Evolutionary conservation across 2,113 vertebrate species (phyloP).

Genomic region (Channa argus): DNA sequence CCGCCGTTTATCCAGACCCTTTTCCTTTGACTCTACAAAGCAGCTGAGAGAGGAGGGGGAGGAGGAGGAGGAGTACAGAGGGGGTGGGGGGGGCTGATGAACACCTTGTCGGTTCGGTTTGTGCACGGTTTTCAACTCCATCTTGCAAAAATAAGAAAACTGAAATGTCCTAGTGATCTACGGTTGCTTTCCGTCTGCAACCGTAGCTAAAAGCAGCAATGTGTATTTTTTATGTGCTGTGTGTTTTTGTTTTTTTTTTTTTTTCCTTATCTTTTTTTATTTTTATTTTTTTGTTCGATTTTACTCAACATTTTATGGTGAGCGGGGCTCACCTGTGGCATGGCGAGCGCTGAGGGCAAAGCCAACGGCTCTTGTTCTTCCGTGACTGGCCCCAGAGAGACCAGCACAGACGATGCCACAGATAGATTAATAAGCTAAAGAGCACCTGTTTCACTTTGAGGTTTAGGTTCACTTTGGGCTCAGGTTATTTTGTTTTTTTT

Average conservation of each 20-base stretch:
- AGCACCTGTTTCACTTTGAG: slow-evolving; percentile 47
- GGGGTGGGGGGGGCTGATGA: slow-evolving; percentile 60
- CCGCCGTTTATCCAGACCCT: slow-evolving; percentile 73
- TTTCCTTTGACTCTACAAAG: slow-evolving; percentile 80
- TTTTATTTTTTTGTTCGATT: slow-evolving; percentile 16
- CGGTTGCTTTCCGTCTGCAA: slow-evolving; percentile 72
- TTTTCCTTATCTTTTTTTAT: not conserved
- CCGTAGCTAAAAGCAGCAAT: slow-evolving; percentile 83
- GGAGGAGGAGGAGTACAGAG: slow-evolving; percentile 30
- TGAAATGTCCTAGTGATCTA: slow-evolving; percentile 82
- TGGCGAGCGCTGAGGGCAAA: not conserved
- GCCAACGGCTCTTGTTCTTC: not conserved
- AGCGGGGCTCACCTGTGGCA: slow-evolving; percentile 1
- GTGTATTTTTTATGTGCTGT: slow-evolving; percentile 55
- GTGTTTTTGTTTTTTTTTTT: slow-evolving; percentile 18
- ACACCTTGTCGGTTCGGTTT: slow-evolving; percentile 64
- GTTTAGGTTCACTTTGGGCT: slow-evolving; percentile 63
- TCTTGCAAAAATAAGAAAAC: slow-evolving; percentile 47
- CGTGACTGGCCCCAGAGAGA: not conserved
- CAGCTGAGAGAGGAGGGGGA: slow-evolving; percentile 68
- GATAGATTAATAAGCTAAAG: slow-evolving; percentile 19
- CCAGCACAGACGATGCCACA: slow-evolving; percentile 1
- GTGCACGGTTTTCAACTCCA: slow-evolving; percentile 73
- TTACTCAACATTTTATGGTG: slow-evolving; percentile 11
- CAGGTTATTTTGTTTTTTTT: slow-evolving; percentile 6